A percentile compares a stretch with the other conserved stretches of the same genome.
Conservation (phyloP, 2,797 vertebrate genomes). For the Sarcophilus harrisii region DNA sequence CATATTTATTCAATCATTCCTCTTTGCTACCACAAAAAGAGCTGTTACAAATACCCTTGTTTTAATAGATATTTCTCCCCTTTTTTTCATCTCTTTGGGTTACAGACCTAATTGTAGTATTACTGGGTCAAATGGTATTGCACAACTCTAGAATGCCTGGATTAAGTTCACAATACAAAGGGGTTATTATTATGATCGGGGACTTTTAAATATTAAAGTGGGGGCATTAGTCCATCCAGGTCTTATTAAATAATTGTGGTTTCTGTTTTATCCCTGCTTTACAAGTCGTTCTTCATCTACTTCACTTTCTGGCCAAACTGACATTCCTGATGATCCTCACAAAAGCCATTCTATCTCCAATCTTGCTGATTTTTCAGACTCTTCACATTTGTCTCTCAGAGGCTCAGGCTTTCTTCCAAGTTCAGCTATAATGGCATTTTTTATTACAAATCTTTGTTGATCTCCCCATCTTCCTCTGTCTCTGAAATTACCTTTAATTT, state of each 20-base stretch:
- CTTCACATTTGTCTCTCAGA: background rate
- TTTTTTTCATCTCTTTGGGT: background rate
- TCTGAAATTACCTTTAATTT: background rate
- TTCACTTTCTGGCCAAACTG: background rate
- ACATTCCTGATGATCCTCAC: background rate
- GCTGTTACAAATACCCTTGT: background rate
- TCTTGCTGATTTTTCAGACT: background rate
- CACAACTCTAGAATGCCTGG: background rate
- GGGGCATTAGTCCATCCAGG: background rate
- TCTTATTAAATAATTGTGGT: background rate
- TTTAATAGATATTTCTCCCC: background rate
- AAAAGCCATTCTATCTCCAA: background rate
- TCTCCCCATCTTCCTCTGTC: background rate
- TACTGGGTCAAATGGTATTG: background rate
- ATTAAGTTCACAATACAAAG: background rate
- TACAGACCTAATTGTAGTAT: background rate
- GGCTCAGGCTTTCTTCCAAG: background rate
- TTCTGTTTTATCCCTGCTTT: background rate
- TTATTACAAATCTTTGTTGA: background rate
- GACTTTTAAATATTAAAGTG: background rate
- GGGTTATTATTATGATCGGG: background rate
- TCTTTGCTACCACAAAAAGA: background rate
- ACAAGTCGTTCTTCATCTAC: background rate
- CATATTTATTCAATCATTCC: background rate
- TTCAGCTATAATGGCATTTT: background rate